These are phyloP conservation scores for Lepidonotus clava DNA, from an alignment of 2,888 invertebrate species.

Conservation along the genomic window DNA sequence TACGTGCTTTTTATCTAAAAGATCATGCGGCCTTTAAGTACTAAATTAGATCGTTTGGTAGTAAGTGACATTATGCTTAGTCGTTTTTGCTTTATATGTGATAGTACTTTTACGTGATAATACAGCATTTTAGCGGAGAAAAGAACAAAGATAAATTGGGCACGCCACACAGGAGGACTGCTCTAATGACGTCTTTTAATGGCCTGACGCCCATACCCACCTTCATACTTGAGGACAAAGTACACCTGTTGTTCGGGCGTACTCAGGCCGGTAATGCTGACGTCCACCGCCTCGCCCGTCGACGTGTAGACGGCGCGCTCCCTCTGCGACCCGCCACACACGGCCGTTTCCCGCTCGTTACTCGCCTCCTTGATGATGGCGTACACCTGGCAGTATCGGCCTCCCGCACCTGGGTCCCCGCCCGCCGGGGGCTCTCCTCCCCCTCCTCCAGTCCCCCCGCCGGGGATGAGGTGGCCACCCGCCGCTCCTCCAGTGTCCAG, in stretches of 20 bases:
- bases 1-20: no score
- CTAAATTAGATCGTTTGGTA: no score
- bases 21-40: no score
- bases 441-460: background rate
- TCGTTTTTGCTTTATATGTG: no score
- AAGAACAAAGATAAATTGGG: no score
- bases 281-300: conserved; percentile 50
- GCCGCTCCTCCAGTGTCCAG: background rate
- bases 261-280: conserved; percentile 53
- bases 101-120: no score
- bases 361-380: conserved; percentile 42
- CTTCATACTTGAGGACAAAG: conserved; percentile 59
- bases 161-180: no score
- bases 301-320: conserved; percentile 57
- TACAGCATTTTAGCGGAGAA: no score
- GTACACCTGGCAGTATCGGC: conserved; percentile 50
- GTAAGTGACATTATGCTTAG: no score
- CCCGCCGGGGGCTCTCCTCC: background rate
- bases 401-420: conserved; percentile 9
- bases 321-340: conserved; percentile 58
- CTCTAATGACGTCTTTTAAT: background rate
- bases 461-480: background rate
- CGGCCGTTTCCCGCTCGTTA: conserved; percentile 53
- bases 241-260: conserved; percentile 55
- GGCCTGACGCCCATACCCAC: conserved; percentile 13